Evolutionary conservation across 2,888 invertebrate species (phyloP), one percentile per base, ranked within the genome.

Genomic region (Cantharis flavilabris): DNA sequence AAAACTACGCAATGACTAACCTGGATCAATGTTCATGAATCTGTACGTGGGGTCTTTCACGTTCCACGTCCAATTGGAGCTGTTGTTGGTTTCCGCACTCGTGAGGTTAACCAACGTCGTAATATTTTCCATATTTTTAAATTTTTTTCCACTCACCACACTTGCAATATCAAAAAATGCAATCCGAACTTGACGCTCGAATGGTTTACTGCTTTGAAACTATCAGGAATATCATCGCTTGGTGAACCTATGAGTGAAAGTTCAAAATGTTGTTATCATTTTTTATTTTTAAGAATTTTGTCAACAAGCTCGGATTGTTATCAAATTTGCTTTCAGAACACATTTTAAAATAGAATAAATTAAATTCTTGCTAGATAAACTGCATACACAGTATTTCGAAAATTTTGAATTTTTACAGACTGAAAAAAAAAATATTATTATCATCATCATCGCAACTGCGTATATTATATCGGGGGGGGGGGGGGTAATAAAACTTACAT

Each of bases 21-120:
- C 78, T 72, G 78, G 62, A 75, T 78, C 73, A 10, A 78, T 49
- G 16, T 69, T 65, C 67, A 78, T 18, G 30, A 75, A 73, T n/a
- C 76, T 70, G 18, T 65, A 33, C 0, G 71, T 23, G 11, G 78
- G 75, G 49, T 78, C 73, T 62, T 70, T 78, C 7, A 28, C 67
- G 18, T 71, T 77, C 77, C 77, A 77, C 10, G 23, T 16, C 18
- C 16, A 26, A 62, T 30, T 62, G 13, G 20, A 26, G 9, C 23
- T 73, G 73, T 9, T 71, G 62, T 13, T n/a, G n/a, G n/a, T 23
- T 72, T 18, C 62, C 62, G 63, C 20, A 76, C 18, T 63, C 3
- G 65, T 13, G 13, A n/a, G 7, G 49, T 49, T 49, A 49, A n/a
- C 9, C n/a, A n/a, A 5, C 7, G 7, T 7, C 9, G 49, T 49